Percentiles rank a stretch among this genome's conserved stretches.
Evolutionary conservation across 2,113 vertebrate species (phyloP).

Genomic region (Archocentrus centrarchus): DNA sequence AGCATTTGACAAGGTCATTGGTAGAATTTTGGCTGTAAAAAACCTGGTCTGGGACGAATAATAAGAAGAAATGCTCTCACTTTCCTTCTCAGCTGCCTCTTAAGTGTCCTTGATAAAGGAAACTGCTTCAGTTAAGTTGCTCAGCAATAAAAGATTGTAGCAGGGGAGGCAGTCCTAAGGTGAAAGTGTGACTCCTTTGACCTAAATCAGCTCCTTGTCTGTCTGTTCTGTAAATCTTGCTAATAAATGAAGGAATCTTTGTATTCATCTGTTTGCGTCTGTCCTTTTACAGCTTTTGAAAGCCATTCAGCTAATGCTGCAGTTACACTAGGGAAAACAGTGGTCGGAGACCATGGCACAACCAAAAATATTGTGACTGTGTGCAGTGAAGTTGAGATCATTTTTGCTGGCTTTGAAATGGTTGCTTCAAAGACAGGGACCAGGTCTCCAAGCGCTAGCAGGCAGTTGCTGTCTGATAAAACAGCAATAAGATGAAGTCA

Average conservation of each 20-base stretch:
- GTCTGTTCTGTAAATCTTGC: neutral
- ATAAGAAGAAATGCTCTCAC: constrained; percentile 33
- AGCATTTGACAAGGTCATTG: constrained; percentile 41
- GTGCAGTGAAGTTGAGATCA: neutral
- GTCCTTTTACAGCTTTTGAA: neutral
- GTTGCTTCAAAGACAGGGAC: neutral
- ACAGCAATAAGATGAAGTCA: neutral
- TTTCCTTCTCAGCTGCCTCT: neutral
- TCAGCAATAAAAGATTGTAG: neutral
- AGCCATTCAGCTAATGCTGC: neutral
- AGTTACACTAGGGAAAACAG: neutral
- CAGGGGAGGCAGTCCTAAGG: neutral
- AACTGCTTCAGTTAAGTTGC: constrained; percentile 1
- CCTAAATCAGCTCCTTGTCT: neutral
- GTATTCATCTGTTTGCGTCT: neutral
- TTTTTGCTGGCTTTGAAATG: neutral
- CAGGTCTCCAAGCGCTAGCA: neutral
- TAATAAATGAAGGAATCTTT: neutral
- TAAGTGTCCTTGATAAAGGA: constrained; percentile 36
- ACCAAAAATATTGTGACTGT: neutral
- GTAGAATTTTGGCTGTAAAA: constrained; percentile 41
- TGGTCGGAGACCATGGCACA: neutral
- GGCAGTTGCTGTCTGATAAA: neutral
- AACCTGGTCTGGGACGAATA: neutral
- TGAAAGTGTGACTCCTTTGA: neutral